These are phyloP conservation scores for Liopterus haemorrhoidalis DNA, from an alignment of 2,888 invertebrate genomes.

Conservation along the genomic window DNA sequence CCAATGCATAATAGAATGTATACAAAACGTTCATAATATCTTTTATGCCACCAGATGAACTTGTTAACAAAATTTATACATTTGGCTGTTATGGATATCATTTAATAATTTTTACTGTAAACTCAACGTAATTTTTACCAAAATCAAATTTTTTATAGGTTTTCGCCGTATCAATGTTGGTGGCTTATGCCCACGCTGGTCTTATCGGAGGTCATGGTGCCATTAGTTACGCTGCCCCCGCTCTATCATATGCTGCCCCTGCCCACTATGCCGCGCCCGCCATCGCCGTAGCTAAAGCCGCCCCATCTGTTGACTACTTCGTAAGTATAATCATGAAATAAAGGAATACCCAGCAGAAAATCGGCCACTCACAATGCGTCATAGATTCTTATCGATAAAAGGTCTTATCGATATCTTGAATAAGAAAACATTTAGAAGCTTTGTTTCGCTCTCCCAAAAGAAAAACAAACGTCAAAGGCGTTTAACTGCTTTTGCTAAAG, in stretches of 20 bases:
- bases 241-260: slow-evolving; percentile 13
- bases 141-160: no score
- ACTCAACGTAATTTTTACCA: no score
- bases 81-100: no score
- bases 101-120: no score
- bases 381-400: slow-evolving; percentile 1
- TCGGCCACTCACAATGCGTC: no score
- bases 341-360: no score
- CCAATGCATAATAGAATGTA: no score
- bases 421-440: neutral
- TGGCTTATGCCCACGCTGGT: slow-evolving; percentile 23
- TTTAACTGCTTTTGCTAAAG: no score
- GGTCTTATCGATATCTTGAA: neutral
- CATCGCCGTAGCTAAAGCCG: slow-evolving; percentile 18
- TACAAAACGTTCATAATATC: no score
- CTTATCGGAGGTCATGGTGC: slow-evolving; percentile 44
- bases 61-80: no score
- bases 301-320: slow-evolving; percentile 23
- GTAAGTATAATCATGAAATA: slow-evolving; percentile 28
- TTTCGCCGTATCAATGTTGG: slow-evolving; percentile 16
- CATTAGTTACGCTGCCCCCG: slow-evolving; percentile 50
- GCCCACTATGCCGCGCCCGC: slow-evolving; percentile 17
- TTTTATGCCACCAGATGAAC: no score
- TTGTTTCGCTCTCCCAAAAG: neutral
- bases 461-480: no score